Percentiles rank a stretch among this genome's conserved stretches.
These are phyloP conservation scores for Myioborus miniatus DNA, from an alignment of 2,797 vertebrate genomes.

Conservation along the genomic window DNA sequence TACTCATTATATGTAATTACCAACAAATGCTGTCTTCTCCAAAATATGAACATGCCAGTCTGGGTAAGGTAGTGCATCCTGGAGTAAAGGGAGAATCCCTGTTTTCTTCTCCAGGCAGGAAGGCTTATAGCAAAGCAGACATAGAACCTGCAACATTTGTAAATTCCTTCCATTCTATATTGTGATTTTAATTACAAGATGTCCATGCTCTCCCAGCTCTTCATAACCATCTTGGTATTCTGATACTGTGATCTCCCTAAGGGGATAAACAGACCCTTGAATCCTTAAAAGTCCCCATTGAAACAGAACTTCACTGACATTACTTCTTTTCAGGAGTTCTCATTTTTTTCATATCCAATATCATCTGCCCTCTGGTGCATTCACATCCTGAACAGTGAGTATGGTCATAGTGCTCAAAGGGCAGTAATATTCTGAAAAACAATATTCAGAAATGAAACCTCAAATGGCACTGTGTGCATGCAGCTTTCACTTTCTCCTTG, in stretches of 20 bases:
- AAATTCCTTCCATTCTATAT: not conserved
- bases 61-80: not conserved
- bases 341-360: not conserved
- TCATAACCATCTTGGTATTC: not conserved
- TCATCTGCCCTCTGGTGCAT: not conserved
- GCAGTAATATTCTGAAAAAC: not conserved
- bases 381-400: not conserved
- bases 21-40: not conserved
- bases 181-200: not conserved
- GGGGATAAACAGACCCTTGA: not conserved
- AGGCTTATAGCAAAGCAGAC: not conserved
- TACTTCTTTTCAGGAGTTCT: not conserved
- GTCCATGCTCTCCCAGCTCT: not conserved
- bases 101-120: not conserved
- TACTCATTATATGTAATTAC: not conserved
- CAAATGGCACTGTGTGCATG: not conserved
- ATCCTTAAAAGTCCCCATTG: not conserved
- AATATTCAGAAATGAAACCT: not conserved
- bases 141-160: not conserved
- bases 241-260: not conserved
- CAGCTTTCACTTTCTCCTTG: not conserved
- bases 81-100: not conserved
- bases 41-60: not conserved
- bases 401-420: not conserved
- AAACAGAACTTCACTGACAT: not conserved